Evolutionary conservation across 2,113 vertebrate genomes (phyloP).

Genomic region (Ageneiosus marmoratus): DNA sequence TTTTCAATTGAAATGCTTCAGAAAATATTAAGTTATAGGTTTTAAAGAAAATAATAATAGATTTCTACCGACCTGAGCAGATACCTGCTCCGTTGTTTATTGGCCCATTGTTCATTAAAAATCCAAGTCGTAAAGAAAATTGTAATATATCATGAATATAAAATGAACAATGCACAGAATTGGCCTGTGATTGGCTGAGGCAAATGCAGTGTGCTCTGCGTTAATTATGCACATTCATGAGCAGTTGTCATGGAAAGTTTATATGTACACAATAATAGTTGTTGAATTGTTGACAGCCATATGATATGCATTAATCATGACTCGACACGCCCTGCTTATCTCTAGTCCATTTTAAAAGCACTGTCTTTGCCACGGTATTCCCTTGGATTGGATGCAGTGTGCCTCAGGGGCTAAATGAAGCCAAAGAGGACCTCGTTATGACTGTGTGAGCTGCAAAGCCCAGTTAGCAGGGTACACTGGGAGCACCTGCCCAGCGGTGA

Average conservation of each 20-base stretch:
- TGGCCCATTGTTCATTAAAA: not conserved
- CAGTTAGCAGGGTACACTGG: conserved; percentile 16
- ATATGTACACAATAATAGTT: not conserved
- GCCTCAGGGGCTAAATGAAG: not conserved
- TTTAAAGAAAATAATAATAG: not conserved
- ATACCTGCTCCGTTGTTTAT: not conserved
- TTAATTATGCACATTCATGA: not conserved
- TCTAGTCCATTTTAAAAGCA: not conserved
- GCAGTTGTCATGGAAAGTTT: not conserved
- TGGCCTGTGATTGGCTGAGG: not conserved
- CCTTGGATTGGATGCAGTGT: conserved; percentile 7
- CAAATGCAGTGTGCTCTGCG: not conserved
- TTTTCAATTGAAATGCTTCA: not conserved
- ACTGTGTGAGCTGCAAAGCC: conserved; percentile 11
- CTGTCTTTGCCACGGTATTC: not conserved
- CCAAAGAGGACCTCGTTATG: conserved; percentile 15
- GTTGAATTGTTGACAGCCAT: not conserved
- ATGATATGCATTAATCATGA: not conserved
- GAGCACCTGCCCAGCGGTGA: conserved; percentile 50
- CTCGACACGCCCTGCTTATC: not conserved
- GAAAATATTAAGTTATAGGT: not conserved
- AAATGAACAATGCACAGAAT: not conserved
- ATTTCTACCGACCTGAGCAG: not conserved
- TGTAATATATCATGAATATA: not conserved
- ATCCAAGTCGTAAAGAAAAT: not conserved